Conservation (phyloP, 2,113 vertebrate species). For the Rhynchomys soricoides region DNA sequence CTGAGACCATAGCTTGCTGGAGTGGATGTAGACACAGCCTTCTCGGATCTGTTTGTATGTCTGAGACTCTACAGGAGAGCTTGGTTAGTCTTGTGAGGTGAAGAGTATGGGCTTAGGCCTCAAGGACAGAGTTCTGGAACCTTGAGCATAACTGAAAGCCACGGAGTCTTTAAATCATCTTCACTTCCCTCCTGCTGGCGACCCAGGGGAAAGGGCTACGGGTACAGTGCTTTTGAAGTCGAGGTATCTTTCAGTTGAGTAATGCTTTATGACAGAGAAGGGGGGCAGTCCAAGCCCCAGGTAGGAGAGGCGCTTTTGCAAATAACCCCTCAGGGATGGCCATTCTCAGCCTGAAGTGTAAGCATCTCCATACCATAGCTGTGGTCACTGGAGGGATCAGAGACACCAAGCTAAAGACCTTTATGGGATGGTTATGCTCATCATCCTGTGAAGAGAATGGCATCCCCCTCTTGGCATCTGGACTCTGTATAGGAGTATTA, state of each 20-base stretch:
- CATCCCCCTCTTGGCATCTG: neutral
- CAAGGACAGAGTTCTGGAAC: neutral
- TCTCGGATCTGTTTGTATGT: neutral
- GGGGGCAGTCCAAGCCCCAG: neutral
- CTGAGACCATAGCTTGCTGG: conserved; percentile 24
- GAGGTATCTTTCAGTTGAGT: conserved; percentile 79
- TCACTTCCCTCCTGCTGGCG: neutral
- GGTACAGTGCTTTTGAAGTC: conserved; percentile 75
- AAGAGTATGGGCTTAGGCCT: neutral
- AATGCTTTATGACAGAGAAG: conserved; percentile 59
- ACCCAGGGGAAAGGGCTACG: neutral
- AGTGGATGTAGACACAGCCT: neutral
- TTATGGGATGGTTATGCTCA: neutral
- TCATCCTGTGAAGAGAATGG: neutral
- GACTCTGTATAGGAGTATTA: neutral
- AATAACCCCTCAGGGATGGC: neutral
- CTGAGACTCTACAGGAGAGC: neutral
- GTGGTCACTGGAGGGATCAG: neutral
- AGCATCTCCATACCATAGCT: neutral
- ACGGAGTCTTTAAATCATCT: neutral
- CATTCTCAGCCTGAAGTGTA: neutral
- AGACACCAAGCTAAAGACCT: neutral
- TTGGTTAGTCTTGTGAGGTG: conserved; percentile 23
- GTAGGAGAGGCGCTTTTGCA: neutral
- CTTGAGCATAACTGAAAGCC: neutral